Base-by-base conservation (phyloP, 2,797 vertebrate genomes). In the Coluber constrictor region DNA sequence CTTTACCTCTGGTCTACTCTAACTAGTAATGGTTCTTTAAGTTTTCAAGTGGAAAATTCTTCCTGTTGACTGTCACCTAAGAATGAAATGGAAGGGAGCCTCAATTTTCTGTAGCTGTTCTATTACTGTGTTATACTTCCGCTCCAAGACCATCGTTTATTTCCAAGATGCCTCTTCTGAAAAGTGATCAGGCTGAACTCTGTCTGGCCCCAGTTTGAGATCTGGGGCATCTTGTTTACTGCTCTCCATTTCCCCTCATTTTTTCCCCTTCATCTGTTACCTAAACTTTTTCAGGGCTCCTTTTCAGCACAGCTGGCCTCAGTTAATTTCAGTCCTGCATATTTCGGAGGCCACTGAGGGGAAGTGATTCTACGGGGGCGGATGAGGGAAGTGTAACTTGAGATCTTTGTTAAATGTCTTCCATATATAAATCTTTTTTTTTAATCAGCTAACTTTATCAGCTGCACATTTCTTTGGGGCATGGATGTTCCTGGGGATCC, bases 221-320 rank as follows among this genome's bases (percentile, higher is more conserved):
- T 11, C 7, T 61, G 47, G 70, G 23, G 8, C 74, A 63, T 56
- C 23, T 51, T 92, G 57, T 63, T 86, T 92, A n/a, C 29, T 37
- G 59, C n/a, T 86, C 56, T 86, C 88, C 55, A 55, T 90, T 56
- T 61, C 25, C 37, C 37, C 15, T 89, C 43, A 4, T 60, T 55
- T 6, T 37, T 3, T 1, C 4, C 51, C 7, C 74, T 61, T 86
- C 57, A 54, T 86, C 55, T 91, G 32, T 29, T 54, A 32, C 57
- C 66, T n/a, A 91, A 91, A 56, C 18, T 2, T 89, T 91, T 60
- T 88, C 83, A 18, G 37, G 90, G 47, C 1, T 74, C 89, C 90
- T 95, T 91, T 93, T 55, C 43, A 59, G 55, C 92, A 86, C 89
- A 92, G 91, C 70, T 92, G 61, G 27, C 54, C 25, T 86, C 54